Percentiles rank a stretch among this genome's conserved stretches.
Conservation (phyloP, 1,140 invertebrate species). For the Micrasema minimum region DNA sequence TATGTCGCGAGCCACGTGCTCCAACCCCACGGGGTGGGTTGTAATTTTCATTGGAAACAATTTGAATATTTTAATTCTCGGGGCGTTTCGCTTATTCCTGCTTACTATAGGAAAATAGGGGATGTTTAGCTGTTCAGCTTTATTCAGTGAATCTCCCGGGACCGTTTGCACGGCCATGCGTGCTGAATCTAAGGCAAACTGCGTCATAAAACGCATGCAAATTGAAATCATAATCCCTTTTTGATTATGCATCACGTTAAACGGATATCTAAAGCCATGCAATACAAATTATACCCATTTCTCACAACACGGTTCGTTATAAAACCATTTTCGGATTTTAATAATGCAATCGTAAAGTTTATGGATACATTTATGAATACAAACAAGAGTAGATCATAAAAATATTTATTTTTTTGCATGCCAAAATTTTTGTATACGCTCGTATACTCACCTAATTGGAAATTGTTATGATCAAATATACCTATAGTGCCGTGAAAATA, state of each 20-base stretch:
- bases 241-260: constrained; percentile 2
- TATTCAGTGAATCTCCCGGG: background rate
- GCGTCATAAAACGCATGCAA: constrained; percentile 24
- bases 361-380: no score
- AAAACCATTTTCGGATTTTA: background rate
- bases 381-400: background rate
- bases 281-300: constrained; percentile 8
- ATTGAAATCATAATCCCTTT: constrained; percentile 26
- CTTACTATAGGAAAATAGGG: background rate
- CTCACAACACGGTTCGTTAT: constrained; percentile 19
- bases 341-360: no score
- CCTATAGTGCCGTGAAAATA: no score
- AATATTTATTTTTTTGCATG: no score
- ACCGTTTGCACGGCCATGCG: background rate
- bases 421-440: no score
- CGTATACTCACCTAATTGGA: no score
- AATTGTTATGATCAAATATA: no score
- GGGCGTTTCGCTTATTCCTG: constrained; percentile 32
- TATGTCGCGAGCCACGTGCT: constrained; percentile 32
- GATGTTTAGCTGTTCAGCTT: background rate
- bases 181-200: constrained; percentile 13
- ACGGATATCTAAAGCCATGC: constrained; percentile 1
- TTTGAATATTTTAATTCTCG: constrained; percentile 48
- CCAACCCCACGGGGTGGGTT: background rate
- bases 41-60: constrained; percentile 41